Evolutionary conservation across 2,113 vertebrate species (phyloP).

Genomic region (Promerops cafer): DNA sequence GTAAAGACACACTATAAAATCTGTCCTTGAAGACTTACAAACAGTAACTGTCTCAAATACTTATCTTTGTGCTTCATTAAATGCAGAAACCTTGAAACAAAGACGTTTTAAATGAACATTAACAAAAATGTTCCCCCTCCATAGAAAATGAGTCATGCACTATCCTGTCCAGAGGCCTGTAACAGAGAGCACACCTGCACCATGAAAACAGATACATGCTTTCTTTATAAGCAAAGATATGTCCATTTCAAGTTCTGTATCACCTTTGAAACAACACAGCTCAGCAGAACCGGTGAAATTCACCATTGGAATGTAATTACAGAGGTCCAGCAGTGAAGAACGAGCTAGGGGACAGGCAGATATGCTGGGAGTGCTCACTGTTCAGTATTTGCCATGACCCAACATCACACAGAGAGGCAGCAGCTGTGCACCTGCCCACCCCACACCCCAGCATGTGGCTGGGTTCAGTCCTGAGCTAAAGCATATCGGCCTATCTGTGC

Average conservation of each 20-base stretch:
- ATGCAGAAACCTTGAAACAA: background rate
- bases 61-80: background rate
- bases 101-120: background rate
- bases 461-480: background rate
- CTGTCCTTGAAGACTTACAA: background rate
- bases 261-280: background rate
- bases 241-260: background rate
- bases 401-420: background rate
- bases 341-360: rapidly evolving
- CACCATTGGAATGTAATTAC: background rate
- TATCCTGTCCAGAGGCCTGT: background rate
- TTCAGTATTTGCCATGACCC: background rate
- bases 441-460: background rate
- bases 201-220: background rate
- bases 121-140: background rate
- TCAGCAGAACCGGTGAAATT: background rate
- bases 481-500: background rate
- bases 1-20: background rate
- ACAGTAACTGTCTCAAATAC: background rate
- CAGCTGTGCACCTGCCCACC: background rate
- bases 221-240: background rate
- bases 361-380: rapidly evolving
- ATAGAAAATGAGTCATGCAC: background rate
- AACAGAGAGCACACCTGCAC: background rate
- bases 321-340: background rate